Conservation (phyloP, 53 echinoderm and acorn worm genomes). For the Zoroaster sp. region DNA sequence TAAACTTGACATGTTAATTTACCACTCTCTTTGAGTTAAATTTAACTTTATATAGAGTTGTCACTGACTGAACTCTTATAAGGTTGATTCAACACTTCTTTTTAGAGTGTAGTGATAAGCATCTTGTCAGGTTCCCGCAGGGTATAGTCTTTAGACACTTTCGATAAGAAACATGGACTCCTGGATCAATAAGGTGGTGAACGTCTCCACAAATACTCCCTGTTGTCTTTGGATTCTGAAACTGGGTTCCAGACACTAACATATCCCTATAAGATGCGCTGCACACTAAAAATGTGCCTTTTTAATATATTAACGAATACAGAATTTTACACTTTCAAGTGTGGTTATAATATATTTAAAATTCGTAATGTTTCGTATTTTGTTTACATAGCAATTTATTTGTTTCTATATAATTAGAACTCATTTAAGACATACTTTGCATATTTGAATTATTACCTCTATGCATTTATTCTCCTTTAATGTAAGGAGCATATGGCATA, state of each 20-base stretch:
- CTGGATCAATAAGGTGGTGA: not conserved
- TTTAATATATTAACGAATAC: conserved; percentile 6
- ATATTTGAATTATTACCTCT: not conserved
- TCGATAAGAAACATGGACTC: too few relatives aligned
- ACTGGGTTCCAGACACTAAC: not conserved
- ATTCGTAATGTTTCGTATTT: conserved; percentile 11
- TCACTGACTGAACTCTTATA: too few relatives aligned
- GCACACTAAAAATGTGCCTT: conserved; percentile 48
- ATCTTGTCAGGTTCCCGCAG: too few relatives aligned
- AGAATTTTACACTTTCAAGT: conserved; percentile 45
- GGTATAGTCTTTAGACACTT: not conserved
- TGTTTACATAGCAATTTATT: conserved; percentile 31
- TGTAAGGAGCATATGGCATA: not conserved
- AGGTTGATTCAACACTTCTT: too few relatives aligned
- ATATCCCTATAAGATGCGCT: not conserved
- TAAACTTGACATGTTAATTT: too few relatives aligned
- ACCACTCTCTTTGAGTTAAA: too few relatives aligned
- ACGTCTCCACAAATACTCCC: not conserved
- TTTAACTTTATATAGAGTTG: too few relatives aligned
- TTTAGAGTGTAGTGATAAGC: too few relatives aligned
- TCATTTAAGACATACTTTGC: conserved; percentile 22
- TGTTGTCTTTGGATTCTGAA: not conserved
- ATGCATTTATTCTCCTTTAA: not conserved
- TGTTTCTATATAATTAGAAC: conserved; percentile 17
- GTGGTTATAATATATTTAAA: conserved; percentile 50